Evolutionary conservation across 2,797 vertebrate genomes (phyloP).

Genomic region (Podarcis lilfordi): DNA sequence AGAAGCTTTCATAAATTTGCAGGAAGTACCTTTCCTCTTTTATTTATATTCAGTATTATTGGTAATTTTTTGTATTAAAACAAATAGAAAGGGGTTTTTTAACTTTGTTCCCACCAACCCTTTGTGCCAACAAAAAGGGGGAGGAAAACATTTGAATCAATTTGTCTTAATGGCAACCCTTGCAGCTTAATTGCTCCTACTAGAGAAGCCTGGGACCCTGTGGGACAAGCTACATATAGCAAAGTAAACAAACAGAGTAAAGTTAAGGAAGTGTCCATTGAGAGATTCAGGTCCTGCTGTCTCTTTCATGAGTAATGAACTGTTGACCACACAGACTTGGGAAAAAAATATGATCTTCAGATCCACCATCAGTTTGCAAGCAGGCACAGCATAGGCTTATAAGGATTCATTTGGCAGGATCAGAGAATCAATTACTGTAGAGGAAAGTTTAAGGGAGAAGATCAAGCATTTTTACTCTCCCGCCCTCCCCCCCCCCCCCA

Average conservation of each 20-base stretch:
- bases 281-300: conserved; percentile 68
- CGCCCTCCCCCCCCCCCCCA: not conserved
- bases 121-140: conserved; percentile 14
- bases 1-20: conserved; percentile 63
- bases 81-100: conserved; percentile 31
- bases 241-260: conserved; percentile 72
- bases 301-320: conserved; percentile 76
- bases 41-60: conserved; percentile 59
- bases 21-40: conserved; percentile 73
- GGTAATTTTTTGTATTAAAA: conserved; percentile 62
- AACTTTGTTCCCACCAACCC: conserved; percentile 9
- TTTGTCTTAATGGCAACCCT: conserved; percentile 42
- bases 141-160: conserved; percentile 30
- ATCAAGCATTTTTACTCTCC: conserved; percentile 39
- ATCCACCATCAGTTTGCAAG: conserved; percentile 58
- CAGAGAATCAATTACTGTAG: conserved; percentile 40
- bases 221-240: conserved; percentile 49
- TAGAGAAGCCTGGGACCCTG: conserved; percentile 64
- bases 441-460: conserved; percentile 52
- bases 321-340: conserved; percentile 70
- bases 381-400: conserved; percentile 47
- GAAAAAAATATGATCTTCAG: conserved; percentile 38
- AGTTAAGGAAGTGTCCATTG: conserved; percentile 68
- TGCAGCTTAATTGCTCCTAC: conserved; percentile 62
- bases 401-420: conserved; percentile 42